Base-by-base conservation (phyloP, 2,888 invertebrate species). In the Chrysolina haemoptera region DNA sequence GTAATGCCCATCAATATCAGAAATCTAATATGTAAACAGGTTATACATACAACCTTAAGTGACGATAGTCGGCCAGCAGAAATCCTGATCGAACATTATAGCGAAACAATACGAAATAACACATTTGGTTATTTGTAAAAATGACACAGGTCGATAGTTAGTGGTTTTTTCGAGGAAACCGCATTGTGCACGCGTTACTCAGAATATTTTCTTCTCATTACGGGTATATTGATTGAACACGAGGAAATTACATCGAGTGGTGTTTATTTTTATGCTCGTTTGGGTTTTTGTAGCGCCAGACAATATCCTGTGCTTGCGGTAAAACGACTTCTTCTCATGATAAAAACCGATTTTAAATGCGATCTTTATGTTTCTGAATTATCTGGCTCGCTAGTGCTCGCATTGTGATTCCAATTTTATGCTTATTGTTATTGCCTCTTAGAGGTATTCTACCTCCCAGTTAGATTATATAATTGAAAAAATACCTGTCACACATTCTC, bases 201-300 rank as follows among this genome's bases (percentile, higher is more conserved):
- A 59, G 50, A 20, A 75, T 78, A 79, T 78, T 77, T 69, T 81
- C 77, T 80, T 81, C 78, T 79, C 76, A 80, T 79, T 79, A 78
- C 78, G 78, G 77, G 75, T 78, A 82, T 80, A 83, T 83, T 83
- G 83, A 83, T 83, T 82, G 83, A 83, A 82, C 82, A 82, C 82
- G 80, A 78, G 79, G 78, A 81, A 80, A 81, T 82, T 82, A 78
- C 80, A 68, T 62, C 75, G 68, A 70, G 65, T 62, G 63, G 66
- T 67, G 73, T 78, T 74, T 76, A 74, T 76, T 78, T 75, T 80
- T 76, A 75, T 78, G 75, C 77, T 78, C 73, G 77, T 77, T 78
- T 74, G 62, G 72, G 71, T 81, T 82, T 82, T 78, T 77, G 76
- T 77, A 74, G 74, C 80, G 77, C 75, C 79, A 76, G 80, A 78